These are phyloP conservation scores for Lucilia cuprina DNA, from an alignment of 1,140 invertebrate species.

Conservation along the genomic window DNA sequence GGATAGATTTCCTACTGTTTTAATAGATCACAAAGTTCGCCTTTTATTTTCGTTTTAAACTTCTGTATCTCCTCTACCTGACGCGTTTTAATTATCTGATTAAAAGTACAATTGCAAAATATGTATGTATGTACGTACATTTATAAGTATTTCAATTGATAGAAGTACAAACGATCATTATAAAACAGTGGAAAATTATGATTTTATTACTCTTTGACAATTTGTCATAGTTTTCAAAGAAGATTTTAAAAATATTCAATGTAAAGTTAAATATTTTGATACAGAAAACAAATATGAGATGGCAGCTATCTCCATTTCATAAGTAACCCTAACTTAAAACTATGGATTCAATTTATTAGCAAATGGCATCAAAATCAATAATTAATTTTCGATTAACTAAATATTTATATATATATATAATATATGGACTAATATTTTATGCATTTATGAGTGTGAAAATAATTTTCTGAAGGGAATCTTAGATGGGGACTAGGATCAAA, in stretches of 20 bases:
- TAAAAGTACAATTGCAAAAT: not conserved
- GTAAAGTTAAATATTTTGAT: too few species aligned
- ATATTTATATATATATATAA: too few species aligned
- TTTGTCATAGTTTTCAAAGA: slow-evolving; percentile 25
- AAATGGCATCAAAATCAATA: too few species aligned
- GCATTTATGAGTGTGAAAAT: too few species aligned
- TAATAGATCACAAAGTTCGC: slow-evolving; percentile 20
- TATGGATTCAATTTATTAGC: too few species aligned
- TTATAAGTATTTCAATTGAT: not conserved
- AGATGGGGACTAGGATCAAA: too few species aligned
- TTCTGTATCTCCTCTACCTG: not conserved
- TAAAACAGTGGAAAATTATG: not conserved
- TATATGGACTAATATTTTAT: too few species aligned
- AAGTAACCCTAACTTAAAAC: too few species aligned
- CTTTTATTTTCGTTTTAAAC: not conserved
- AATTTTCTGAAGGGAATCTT: too few species aligned
- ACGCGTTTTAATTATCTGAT: slow-evolving; percentile 24
- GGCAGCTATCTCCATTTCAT: too few species aligned
- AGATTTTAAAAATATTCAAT: not conserved
- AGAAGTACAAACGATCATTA: not conserved
- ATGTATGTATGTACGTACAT: not conserved
- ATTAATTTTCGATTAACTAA: too few species aligned
- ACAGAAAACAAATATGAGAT: too few species aligned
- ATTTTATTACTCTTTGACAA: slow-evolving; percentile 7
- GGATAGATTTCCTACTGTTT: slow-evolving; percentile 28